phyloP scores from a whole-genome alignment of 2,113 vertebrate species.

The Xiphias gladius region DNA sequence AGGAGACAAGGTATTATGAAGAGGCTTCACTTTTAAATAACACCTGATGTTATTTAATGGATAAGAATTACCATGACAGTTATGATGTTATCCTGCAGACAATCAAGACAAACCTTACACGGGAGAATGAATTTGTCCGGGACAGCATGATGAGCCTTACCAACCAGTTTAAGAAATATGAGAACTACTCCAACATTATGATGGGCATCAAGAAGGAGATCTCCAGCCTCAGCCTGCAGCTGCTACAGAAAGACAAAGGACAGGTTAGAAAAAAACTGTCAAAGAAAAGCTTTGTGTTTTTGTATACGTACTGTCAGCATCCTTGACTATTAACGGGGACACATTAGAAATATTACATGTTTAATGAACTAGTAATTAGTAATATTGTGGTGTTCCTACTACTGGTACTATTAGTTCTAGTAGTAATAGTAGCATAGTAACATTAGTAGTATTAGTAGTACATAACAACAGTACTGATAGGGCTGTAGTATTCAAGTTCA shows the following conservation, averaged over 20 bases:
- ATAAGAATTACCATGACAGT: background rate
- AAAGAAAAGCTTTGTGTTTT: too few relatives aligned
- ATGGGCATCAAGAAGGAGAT: slow-evolving; percentile 97
- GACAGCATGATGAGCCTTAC: slow-evolving; percentile 91
- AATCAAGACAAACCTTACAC: slow-evolving; percentile 94
- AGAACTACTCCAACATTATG: slow-evolving; percentile 97
- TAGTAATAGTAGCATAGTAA: too few relatives aligned
- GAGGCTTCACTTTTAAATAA: background rate
- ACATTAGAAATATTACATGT: too few relatives aligned
- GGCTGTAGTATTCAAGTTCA: too few relatives aligned
- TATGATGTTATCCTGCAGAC: slow-evolving; percentile 82
- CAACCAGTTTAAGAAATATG: slow-evolving; percentile 91
- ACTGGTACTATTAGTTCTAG: too few relatives aligned
- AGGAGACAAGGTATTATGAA: background rate
- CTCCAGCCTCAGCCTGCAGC: slow-evolving; percentile 92
- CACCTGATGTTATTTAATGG: background rate
- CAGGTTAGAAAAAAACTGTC: slow-evolving; percentile 68
- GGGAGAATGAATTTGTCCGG: slow-evolving; percentile 94
- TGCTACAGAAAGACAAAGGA: slow-evolving; percentile 94
- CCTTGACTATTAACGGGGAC: background rate
- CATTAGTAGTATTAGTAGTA: too few relatives aligned
- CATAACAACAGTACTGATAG: too few relatives aligned
- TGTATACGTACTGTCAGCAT: background rate
- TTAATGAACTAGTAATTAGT: too few relatives aligned
- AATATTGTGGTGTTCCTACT: too few relatives aligned